A percentile compares a stretch with the other conserved stretches of the same genome.
Evolutionary conservation across 2,888 invertebrate species (phyloP).

Genomic region (Eristalinus aeneus): DNA sequence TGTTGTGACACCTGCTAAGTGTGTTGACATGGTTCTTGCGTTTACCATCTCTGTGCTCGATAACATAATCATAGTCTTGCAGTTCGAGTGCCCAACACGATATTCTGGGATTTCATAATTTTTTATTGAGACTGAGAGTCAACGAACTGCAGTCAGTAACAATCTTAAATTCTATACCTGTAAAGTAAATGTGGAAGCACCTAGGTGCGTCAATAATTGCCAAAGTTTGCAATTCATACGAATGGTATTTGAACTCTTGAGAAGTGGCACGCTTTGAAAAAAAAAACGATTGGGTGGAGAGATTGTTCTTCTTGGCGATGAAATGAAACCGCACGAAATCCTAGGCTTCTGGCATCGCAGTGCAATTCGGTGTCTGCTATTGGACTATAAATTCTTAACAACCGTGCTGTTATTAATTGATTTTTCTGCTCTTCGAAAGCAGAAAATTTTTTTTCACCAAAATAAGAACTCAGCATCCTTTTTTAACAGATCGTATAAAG

Average conservation of each 20-base stretch:
- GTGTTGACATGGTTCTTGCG: no score
- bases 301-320: slow-evolving; percentile 64
- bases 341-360: no score
- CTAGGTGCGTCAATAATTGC: no score
- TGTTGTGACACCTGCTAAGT: no score
- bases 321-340: slow-evolving; percentile 54
- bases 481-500: slow-evolving; percentile 9
- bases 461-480: background rate
- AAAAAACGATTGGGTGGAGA: slow-evolving; percentile 48
- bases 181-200: slow-evolving; percentile 73
- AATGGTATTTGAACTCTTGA: slow-evolving; percentile 73
- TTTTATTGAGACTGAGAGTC: slow-evolving; percentile 67
- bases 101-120: slow-evolving; percentile 71
- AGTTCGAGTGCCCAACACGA: no score
- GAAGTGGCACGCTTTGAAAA: slow-evolving; percentile 72
- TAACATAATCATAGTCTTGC: no score
- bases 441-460: slow-evolving; percentile 7
- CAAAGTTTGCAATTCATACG: slow-evolving; percentile 74
- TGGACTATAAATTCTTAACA: slow-evolving; percentile 74
- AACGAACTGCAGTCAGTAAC: slow-evolving; percentile 60
- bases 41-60: no score
- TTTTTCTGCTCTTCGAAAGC: slow-evolving; percentile 9
- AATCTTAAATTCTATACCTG: no score
- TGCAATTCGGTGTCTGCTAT: slow-evolving; percentile 71
- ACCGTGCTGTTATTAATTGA: slow-evolving; percentile 50